Conservation (phyloP, 2,113 vertebrate genomes). For the Oreocharis arfaki region DNA sequence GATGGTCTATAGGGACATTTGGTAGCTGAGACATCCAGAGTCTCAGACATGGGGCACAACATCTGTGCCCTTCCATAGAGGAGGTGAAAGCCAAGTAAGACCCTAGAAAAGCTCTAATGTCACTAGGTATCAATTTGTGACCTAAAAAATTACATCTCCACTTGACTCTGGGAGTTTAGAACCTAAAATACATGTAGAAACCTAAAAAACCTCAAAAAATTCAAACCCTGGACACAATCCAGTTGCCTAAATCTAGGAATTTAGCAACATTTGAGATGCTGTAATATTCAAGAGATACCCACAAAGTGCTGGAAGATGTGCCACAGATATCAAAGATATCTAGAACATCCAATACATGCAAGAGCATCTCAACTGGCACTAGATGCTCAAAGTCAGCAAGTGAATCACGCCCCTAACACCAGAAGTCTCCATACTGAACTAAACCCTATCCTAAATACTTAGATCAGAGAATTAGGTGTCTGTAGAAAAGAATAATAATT, state of each 20-base stretch:
- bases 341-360: not conserved
- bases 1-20: not conserved
- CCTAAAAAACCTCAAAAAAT: not conserved
- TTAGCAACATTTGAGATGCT: not conserved
- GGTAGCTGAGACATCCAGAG: not conserved
- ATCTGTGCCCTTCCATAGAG: not conserved
- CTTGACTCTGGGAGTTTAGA: not conserved
- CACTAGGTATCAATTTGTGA: not conserved
- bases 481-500: not conserved
- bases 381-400: not conserved
- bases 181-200: not conserved
- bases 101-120: not conserved
- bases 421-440: not conserved
- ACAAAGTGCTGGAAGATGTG: not conserved
- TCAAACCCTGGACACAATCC: not conserved
- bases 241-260: not conserved
- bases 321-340: not conserved
- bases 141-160: not conserved
- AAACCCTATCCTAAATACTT: not conserved
- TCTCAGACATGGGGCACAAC: not conserved
- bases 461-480: not conserved
- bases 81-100: not conserved
- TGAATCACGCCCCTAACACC: accelerated
- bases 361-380: not conserved
- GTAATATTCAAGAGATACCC: not conserved